Conservation (phyloP, 2,888 invertebrate genomes). For the Cenopis cana region DNA sequence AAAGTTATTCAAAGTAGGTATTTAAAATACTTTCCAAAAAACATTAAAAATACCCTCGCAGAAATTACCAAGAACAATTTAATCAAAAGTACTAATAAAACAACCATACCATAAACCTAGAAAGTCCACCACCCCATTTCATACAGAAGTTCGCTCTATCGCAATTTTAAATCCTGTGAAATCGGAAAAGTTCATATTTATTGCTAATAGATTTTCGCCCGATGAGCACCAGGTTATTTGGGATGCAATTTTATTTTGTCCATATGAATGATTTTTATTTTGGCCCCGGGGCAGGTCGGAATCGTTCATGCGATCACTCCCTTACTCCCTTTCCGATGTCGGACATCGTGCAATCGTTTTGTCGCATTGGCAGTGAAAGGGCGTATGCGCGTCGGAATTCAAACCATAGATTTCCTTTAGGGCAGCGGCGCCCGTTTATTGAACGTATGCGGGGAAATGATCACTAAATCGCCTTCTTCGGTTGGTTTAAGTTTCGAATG, state of each 20-base stretch:
- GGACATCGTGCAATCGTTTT: slow-evolving; percentile 67
- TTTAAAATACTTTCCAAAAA: slow-evolving; percentile 30
- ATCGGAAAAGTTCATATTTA: slow-evolving; percentile 85
- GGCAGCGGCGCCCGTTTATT: slow-evolving; percentile 57
- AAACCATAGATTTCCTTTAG: slow-evolving; percentile 10
- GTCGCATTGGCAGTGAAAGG: not conserved
- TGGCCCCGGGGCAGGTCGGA: slow-evolving; percentile 69
- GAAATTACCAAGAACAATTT: slow-evolving; percentile 53
- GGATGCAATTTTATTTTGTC: slow-evolving; percentile 85
- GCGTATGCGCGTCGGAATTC: slow-evolving; percentile 2
- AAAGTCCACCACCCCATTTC: slow-evolving; percentile 73
- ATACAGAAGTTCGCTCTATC: slow-evolving; percentile 63
- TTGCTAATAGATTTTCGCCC: slow-evolving; percentile 84
- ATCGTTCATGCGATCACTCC: slow-evolving; percentile 62
- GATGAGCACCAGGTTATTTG: slow-evolving; percentile 82
- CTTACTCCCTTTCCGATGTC: slow-evolving; percentile 70
- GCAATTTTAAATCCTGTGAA: slow-evolving; percentile 81
- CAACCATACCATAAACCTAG: slow-evolving; percentile 73
- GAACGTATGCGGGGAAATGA: slow-evolving; percentile 57
- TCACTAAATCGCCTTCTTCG: slow-evolving; percentile 59
- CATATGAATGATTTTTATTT: slow-evolving; percentile 85
- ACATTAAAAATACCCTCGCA: slow-evolving; percentile 38
- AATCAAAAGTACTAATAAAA: slow-evolving; percentile 67
- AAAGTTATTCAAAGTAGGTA: not conserved
- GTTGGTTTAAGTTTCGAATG: slow-evolving; percentile 58